Base-by-base conservation (phyloP, 2,797 vertebrate species). In the Erpetoichthys calabaricus region DNA sequence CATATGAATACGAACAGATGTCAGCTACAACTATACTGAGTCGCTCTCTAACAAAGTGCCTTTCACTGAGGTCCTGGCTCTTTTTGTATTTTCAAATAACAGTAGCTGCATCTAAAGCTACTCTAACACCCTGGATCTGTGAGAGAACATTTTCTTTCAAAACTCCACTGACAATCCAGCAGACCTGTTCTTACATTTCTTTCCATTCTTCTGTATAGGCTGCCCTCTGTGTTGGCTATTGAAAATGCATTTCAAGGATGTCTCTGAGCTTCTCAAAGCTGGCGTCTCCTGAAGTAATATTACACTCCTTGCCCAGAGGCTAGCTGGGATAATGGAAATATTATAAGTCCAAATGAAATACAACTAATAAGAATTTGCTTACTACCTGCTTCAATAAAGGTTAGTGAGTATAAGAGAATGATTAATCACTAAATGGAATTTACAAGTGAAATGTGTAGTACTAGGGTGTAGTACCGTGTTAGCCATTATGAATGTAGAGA, bases 71-170 rank as follows among this genome's bases (percentile, higher is more conserved):
- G 8, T 43, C 43, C 8, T 54, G 53, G 25, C 49, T 43, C 4
- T 4, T 54, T 4, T 54, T 25, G 4, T 43, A 41, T 41, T 46
- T 8, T 52, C 43, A 25, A 9, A 44, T 45, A 44, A 59, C 51
- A 51, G 45, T 52, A 59, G 52, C 58, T 43, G 45, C 43, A 47
- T 51, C 44, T 42, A 45, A 47, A 59, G 58, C 50, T 52, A 42
- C 44, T 42, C 47, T 44, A 9, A 46, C 56, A 46, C 56, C 47
- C 8, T 46, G 51, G 25, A 46, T 45, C 44, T 59, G 44, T 59
- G 51, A n/a, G 47, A 49, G 47, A 3, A n/a, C 5, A 7, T 49
- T 7, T n/a, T 49, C n/a, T 49, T 49, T 49, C 7, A 49, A 49
- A 49, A n/a, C 47, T 7, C 47, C n/a, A n/a, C 47, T 7, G 47